Percentiles rank a stretch among this genome's conserved stretches.
phyloP scores from a whole-genome alignment of 30 jellyfish, hydroid and myxozoan genomes.

The Catostylus mosaicus region DNA sequence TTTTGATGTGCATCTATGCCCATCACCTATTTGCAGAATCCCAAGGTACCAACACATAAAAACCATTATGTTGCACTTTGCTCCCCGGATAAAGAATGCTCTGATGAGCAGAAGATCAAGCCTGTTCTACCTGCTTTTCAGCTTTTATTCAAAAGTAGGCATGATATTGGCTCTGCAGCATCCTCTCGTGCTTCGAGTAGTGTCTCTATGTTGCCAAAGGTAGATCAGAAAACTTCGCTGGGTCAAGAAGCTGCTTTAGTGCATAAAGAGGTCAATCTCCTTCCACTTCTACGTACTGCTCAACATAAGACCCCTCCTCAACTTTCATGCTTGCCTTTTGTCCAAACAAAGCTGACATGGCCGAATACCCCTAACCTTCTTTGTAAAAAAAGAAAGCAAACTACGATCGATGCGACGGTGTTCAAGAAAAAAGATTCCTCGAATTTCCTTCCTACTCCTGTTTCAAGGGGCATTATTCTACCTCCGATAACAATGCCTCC shows the following conservation, averaged over 20 bases:
- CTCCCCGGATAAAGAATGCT: not conserved
- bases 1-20: not conserved
- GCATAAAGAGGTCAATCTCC: not conserved
- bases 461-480: not conserved
- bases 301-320: too few relatives aligned
- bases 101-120: not conserved
- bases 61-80: not conserved
- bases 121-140: not conserved
- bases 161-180: not conserved
- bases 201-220: not conserved
- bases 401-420: not conserved
- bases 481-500: not conserved
- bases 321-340: too few relatives aligned
- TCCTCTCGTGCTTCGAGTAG: not conserved
- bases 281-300: not conserved
- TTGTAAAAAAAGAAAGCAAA: not conserved
- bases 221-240: not conserved
- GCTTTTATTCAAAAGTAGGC: not conserved
- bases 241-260: not conserved
- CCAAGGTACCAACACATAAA: not conserved
- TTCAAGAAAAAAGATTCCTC: not conserved
- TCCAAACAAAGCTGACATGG: too few relatives aligned
- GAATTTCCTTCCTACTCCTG: not conserved
- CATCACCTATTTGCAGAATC: not conserved
- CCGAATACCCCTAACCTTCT: too few relatives aligned